Evolutionary conservation across 2,888 invertebrate species (phyloP).

Genomic region (Maniola hyperantus): DNA sequence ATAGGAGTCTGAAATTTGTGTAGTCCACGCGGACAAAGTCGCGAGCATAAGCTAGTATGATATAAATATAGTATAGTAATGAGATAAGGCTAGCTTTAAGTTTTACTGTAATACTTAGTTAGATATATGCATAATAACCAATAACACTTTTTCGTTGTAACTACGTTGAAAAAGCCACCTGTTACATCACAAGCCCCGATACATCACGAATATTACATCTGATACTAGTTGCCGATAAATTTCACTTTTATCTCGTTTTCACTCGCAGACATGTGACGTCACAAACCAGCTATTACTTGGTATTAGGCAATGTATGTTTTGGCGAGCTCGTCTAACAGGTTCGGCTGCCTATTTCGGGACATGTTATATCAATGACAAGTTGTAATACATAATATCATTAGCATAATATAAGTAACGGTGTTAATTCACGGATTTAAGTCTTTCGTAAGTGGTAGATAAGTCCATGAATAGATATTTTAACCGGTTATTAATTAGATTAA

Average conservation of each 20-base stretch:
- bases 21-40: no score
- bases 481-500: neutral
- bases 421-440: slow-evolving; percentile 3
- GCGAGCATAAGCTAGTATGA: no score
- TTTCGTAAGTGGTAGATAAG: neutral
- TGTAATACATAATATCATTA: slow-evolving; percentile 2
- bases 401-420: neutral
- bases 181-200: slow-evolving; percentile 15
- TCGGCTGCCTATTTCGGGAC: slow-evolving; percentile 3
- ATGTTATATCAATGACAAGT: slow-evolving; percentile 15
- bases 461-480: neutral
- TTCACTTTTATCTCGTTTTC: slow-evolving; percentile 61
- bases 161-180: slow-evolving; percentile 12
- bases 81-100: no score
- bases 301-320: slow-evolving; percentile 16
- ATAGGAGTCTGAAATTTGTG: no score
- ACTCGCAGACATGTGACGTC: slow-evolving; percentile 35
- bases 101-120: no score
- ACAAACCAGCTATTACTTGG: slow-evolving; percentile 19
- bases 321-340: slow-evolving; percentile 5
- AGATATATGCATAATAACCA: no score
- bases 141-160: no score
- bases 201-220: slow-evolving; percentile 15
- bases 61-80: no score
- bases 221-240: slow-evolving; percentile 47